Evolutionary conservation across 2,888 invertebrate species (phyloP).

Genomic region (Nezara viridula): DNA sequence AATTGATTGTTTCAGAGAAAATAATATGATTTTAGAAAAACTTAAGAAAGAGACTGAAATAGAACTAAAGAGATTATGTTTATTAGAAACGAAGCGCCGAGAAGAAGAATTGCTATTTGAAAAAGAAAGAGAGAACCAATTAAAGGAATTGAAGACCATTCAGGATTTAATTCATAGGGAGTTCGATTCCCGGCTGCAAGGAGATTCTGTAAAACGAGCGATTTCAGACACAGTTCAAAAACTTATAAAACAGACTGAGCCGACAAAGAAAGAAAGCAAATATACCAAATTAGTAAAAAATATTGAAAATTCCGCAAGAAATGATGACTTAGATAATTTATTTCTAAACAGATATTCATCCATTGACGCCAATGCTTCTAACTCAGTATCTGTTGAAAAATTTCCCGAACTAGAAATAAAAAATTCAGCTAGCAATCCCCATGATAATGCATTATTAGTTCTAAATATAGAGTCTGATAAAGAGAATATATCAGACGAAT

Average conservation of each 20-base stretch:
- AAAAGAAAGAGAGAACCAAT: conserved; percentile 36
- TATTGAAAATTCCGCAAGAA: conserved; percentile 23
- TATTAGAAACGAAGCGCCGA: conserved; percentile 9
- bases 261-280: conserved; percentile 2
- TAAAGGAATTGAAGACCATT: conserved; percentile 38
- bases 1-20: conserved; percentile 25
- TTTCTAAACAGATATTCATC: conserved; percentile 33
- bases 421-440: neutral
- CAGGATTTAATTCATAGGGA: conserved; percentile 48
- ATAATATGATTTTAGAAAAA: conserved; percentile 26
- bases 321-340: neutral
- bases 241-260: neutral
- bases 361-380: neutral
- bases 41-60: conserved; percentile 40
- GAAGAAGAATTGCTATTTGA: conserved; percentile 47
- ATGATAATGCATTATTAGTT: conserved; percentile 5
- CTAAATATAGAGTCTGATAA: neutral
- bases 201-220: conserved; percentile 17
- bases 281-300: conserved; percentile 32
- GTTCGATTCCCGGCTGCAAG: neutral
- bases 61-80: conserved; percentile 22
- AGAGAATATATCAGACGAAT: neutral
- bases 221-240: neutral
- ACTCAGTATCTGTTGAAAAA: neutral
- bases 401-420: conserved; percentile 50